Conservation (phyloP, 2,888 invertebrate species). For the Thyatira batis region DNA sequence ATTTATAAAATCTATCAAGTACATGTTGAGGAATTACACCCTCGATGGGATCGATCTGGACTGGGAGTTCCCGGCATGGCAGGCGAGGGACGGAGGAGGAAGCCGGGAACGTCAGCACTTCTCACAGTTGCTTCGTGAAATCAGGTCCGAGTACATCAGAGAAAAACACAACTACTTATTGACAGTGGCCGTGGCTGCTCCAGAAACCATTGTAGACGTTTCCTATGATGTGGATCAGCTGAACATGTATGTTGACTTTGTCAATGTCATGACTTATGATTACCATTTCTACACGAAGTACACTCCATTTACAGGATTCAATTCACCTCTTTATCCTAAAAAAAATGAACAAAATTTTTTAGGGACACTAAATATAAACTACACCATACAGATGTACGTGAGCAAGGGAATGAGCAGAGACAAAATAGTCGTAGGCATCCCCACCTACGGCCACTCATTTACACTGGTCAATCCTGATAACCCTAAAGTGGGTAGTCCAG, state of each 20-base stretch:
- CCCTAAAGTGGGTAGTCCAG: conserved; percentile 86
- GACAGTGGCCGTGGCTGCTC: conserved; percentile 91
- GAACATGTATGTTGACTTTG: conserved; percentile 91
- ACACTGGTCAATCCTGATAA: conserved; percentile 86
- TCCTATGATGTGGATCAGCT: conserved; percentile 91
- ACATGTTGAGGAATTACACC: conserved; percentile 74
- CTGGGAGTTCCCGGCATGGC: conserved; percentile 92
- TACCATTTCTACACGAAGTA: conserved; percentile 90
- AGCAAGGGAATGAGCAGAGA: conserved; percentile 87
- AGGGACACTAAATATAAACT: conserved; percentile 90
- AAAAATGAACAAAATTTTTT: conserved; percentile 84
- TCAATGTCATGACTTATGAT: conserved; percentile 96
- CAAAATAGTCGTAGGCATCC: conserved; percentile 92
- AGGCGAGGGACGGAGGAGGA: conserved; percentile 14
- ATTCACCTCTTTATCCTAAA: conserved; percentile 89
- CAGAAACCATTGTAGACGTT: conserved; percentile 86
- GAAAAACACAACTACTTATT: conserved; percentile 84
- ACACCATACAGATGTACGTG: conserved; percentile 90
- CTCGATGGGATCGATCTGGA: conserved; percentile 90
- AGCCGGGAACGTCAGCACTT: conserved; percentile 87
- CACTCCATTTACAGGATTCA: conserved; percentile 92
- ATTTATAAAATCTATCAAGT: conserved; percentile 81
- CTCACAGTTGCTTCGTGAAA: conserved; percentile 87
- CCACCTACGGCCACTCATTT: conserved; percentile 93
- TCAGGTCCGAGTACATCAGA: conserved; percentile 85